These are phyloP conservation scores for Seriola rivoliana DNA, from an alignment of 2,113 vertebrate genomes.

Conservation along the genomic window DNA sequence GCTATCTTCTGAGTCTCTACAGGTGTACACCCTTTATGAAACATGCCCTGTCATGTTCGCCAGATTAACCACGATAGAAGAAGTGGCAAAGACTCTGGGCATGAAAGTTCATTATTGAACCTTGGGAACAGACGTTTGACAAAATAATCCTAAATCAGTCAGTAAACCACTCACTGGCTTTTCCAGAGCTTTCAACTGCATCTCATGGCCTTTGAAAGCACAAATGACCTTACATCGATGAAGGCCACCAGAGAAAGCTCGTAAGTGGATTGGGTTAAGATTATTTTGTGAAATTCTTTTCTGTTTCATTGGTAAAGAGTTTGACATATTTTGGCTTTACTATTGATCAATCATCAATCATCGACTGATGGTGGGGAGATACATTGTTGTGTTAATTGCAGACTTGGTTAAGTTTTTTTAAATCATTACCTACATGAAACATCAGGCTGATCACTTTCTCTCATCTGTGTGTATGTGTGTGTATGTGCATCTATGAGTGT, in stretches of 20 bases:
- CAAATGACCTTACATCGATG: background rate
- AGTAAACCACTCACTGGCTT: no score
- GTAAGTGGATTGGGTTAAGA: background rate
- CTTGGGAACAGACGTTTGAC: background rate
- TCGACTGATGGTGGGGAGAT: background rate
- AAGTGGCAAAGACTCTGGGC: background rate
- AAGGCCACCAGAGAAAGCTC: background rate
- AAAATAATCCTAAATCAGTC: background rate
- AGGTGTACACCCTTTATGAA: background rate
- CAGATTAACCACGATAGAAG: background rate
- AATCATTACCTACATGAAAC: background rate
- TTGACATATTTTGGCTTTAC: background rate
- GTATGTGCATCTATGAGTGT: background rate
- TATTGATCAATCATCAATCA: constrained; percentile 4
- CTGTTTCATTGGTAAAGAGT: background rate
- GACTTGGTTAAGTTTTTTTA: background rate
- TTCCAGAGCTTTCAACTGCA: no score
- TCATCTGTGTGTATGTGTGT: background rate
- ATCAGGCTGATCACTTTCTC: background rate
- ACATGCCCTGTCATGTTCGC: no score
- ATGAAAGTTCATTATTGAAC: background rate
- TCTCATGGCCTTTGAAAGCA: background rate
- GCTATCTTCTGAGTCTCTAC: no score
- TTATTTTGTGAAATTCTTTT: background rate
- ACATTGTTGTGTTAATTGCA: background rate